Base-by-base conservation (phyloP, 1,140 invertebrate species). In the Chlorops oryzae region DNA sequence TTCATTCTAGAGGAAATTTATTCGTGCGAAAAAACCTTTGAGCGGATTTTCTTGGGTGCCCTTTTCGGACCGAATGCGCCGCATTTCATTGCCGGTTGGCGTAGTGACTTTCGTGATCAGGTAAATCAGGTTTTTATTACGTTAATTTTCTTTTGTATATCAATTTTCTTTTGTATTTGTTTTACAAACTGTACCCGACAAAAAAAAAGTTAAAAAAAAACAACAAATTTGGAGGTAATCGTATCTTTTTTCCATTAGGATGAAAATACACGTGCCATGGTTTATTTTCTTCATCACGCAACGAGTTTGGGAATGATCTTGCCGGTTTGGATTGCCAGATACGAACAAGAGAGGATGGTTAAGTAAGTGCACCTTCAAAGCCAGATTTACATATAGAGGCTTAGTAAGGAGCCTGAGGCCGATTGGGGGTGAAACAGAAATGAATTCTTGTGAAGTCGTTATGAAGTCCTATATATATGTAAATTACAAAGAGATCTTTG, bases 11-110 rank as follows among this genome's bases (percentile, higher is more conserved):
- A 82, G 38, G 81, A 85, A 57, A 81, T 90, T 43, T 88, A 81
- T 61, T 77, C 77, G 21, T 90, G 87, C 64, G 87, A 90, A 64
- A 79, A 81, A 51, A 88, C 86, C 0, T 88, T 90, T 62, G 87
- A 90, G 59, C 76, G 86, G 21, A 78, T 90, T 45, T 80, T 88
- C 53, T 75, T 88, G 25, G 87, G 87, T 6, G 86, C 87, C 1
- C 81, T 90, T 51, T 86, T 89, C 57, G 87, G 87, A 2, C 81
- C 81, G 23, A 79, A 81, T 62, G 85, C 86, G 3, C 86, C 86
- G 1, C 81, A 87, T 57, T 85, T 88, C 52, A 75, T 90, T 43
- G 84, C 85, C 2, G 87, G 86, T 9, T 89, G 87, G 87, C 87
- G 88, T 62, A 87, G 86, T 49, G 87, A 90, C 64, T 90, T 88